A percentile compares a stretch with the other conserved stretches of the same genome.
Conservation (phyloP, 1,140 invertebrate species). For the Papilio dardanus region DNA sequence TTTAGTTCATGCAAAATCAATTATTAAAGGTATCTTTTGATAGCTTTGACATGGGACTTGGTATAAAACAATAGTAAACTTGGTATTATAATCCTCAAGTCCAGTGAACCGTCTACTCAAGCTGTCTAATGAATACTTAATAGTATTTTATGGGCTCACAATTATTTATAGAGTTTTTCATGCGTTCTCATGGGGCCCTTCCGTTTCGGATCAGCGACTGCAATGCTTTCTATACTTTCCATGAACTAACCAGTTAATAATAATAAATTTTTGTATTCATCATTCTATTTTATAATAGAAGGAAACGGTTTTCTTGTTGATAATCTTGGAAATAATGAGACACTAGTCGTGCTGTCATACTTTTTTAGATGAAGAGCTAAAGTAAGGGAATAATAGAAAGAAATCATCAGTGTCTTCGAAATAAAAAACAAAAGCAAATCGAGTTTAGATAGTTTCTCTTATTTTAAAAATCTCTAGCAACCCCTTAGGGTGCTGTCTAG, state of each 20-base stretch:
- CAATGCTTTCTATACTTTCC: conserved; percentile 27
- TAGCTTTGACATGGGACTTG: background rate
- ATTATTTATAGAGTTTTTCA: conserved; percentile 51
- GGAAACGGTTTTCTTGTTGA: background rate
- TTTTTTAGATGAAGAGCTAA: background rate
- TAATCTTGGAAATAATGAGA: background rate
- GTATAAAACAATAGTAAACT: conserved; percentile 29
- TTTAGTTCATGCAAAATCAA: background rate
- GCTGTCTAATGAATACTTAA: conserved; percentile 54
- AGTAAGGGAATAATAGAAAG: background rate
- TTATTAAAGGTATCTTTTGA: background rate
- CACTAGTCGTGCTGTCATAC: background rate
- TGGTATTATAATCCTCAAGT: conserved; percentile 37
- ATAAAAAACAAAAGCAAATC: background rate
- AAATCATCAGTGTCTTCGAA: no score
- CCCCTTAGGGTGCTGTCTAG: no score
- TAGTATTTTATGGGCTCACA: conserved; percentile 51
- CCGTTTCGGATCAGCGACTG: conserved; percentile 45
- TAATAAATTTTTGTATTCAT: conserved; percentile 1
- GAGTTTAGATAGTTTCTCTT: no score
- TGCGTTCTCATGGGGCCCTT: conserved; percentile 50
- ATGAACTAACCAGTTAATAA: conserved; percentile 26
- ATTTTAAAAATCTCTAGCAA: no score
- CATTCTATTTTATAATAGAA: background rate
- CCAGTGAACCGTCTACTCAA: conserved; percentile 41